Percentiles rank a stretch among this genome's conserved stretches.
phyloP scores from a whole-genome alignment of 2,113 vertebrate genomes.

The Garra rufa region DNA sequence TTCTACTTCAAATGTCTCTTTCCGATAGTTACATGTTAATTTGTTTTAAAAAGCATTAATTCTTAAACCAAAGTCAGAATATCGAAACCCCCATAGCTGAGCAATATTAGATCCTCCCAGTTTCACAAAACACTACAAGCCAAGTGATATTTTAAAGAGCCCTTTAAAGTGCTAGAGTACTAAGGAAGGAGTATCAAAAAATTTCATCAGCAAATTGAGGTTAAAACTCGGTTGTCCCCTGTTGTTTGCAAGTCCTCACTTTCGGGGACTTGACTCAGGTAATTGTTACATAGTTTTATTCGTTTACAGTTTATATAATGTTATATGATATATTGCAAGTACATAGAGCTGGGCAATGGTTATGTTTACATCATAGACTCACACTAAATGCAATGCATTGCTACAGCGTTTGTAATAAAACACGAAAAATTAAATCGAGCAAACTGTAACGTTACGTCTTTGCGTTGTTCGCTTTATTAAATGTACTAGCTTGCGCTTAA shows the following conservation, averaged over 20 bases:
- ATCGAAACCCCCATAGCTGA: neutral
- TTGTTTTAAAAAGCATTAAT: neutral
- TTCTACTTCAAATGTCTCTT: fast-evolving
- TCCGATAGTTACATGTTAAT: too few relatives aligned
- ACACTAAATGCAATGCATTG: neutral
- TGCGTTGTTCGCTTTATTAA: neutral
- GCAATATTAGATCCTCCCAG: neutral
- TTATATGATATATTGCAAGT: neutral
- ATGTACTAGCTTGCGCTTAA: neutral
- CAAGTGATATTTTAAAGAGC: slow-evolving; percentile 24
- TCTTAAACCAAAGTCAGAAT: neutral
- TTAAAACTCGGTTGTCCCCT: neutral
- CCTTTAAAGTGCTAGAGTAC: slow-evolving; percentile 24
- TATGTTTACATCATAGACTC: neutral
- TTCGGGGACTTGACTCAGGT: slow-evolving; percentile 65
- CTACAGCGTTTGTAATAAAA: neutral
- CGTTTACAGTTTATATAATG: neutral
- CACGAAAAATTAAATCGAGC: neutral
- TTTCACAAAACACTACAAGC: slow-evolving; percentile 30
- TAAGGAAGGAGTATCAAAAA: slow-evolving; percentile 35
- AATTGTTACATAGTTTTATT: slow-evolving; percentile 49
- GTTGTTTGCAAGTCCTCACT: slow-evolving; percentile 51
- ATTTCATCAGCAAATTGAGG: neutral
- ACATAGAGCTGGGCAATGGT: neutral
- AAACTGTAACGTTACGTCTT: neutral